Base-by-base conservation (phyloP, 1,140 invertebrate species). In the Medauroidea extradentata region DNA sequence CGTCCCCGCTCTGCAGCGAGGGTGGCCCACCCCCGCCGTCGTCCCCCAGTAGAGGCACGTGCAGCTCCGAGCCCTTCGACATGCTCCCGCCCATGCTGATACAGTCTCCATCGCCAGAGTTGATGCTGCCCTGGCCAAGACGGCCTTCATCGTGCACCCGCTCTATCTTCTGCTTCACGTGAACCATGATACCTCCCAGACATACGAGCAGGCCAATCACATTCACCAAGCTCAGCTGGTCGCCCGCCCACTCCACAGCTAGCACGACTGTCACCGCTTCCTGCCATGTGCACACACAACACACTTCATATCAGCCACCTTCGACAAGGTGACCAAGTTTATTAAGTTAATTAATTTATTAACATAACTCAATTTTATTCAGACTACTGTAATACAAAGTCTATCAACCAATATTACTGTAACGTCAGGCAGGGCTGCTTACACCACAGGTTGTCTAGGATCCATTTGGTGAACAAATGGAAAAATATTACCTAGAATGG, bases 241-340 rank as follows among this genome's bases (percentile, higher is more conserved):
- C 95, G 14, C 91, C 90, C 69, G 91, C 93, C 55, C 88, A 83
- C 65, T 86, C 80, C 57, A 93, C 86, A 13, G 95, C 96, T 66
- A 98, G 73, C 8, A 87, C 82, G 59, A 98, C 74, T 61, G 92
- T 94, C 67, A 87, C 88, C 64, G 97, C 85, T 83, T 98, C 95
- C 93, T 95, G 73, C 48, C 84, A 82, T 62, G 76, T 71, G 16
- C 24, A 14, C 16, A 4, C 14, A 13, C 16, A 16, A 38, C 14
- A 53, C 3, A 8, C n/a, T 2, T 18, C 19, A 9, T n/a, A 16
- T 13, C 19, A 25, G 9, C 16, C 9, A 50, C 14, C 9, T 7
- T 14, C 14, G 24, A 18, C 8, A 46, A 7, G 8, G 43, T 46
- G 7, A 46, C 8, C 8, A 11, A 46, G 14, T 46, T 46, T 11